Evolutionary conservation across 2,797 vertebrate genomes (phyloP), one percentile per base, ranked within the genome.

Genomic region (Mormyrops boulengeri): DNA sequence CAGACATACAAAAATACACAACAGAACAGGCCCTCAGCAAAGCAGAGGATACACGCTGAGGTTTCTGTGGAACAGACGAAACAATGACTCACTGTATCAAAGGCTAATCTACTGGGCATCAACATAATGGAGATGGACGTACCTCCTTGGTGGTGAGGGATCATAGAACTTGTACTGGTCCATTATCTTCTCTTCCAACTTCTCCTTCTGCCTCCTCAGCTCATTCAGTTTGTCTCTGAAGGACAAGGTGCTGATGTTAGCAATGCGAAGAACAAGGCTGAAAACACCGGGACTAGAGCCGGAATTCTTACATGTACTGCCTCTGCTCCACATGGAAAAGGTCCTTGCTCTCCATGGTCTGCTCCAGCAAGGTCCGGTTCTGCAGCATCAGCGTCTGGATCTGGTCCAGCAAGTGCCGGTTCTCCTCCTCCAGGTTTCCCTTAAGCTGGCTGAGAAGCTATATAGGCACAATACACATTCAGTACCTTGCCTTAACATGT

Each of bases 161-260:
- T 99, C 98, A 80, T 99, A 99, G 93, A 99, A 99, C 92, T 99
- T 99, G 93, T 99, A 99, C 89, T 99, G 98, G 94, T 99, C 98
- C 98, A 99, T 99, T 91, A 99, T 99, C 95, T 99, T 99, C 95
- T 99, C 98, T 94, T 99, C 98, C 91, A 99, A 93, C 92, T 99
- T 99, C 94, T 99, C 98, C 92, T 99, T 99, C 93, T 99, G 98
- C 90, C 98, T 96, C 94, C 98, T 97, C 91, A 99, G 94, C 93
- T 99, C 98, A 91, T 99, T 99, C 82, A 99, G 94, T 80, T 99
- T 99, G 96, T 99, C 98, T 93, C 98, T 99, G 93, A 90, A 0
- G 66, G 77, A 47, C 8, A 14, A 84, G 26, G 66, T 2, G 3
- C 6, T 34, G 69, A 30, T 53, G 14, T 38, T 4, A 53, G 22